These are phyloP conservation scores for Clamator glandarius DNA, from an alignment of 2,797 vertebrate genomes.

Conservation along the genomic window DNA sequence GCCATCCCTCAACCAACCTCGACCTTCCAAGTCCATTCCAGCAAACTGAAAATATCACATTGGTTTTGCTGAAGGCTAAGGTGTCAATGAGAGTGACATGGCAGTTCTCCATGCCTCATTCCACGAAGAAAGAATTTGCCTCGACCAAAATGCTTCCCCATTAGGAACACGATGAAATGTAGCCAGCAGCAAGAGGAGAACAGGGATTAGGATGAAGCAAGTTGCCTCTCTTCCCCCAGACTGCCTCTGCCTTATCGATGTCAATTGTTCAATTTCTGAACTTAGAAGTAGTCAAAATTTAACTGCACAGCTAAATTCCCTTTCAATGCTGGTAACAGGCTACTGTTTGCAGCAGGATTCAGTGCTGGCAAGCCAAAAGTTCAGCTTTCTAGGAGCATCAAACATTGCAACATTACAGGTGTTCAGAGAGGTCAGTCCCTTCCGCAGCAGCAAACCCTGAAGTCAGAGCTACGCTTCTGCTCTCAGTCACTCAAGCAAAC, in stretches of 20 bases:
- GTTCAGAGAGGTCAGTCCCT: neutral
- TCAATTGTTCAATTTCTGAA: neutral
- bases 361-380: neutral
- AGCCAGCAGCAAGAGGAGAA: neutral
- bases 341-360: neutral
- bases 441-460: neutral
- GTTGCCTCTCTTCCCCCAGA: neutral
- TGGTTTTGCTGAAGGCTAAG: neutral
- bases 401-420: neutral
- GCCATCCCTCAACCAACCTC: neutral
- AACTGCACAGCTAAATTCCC: neutral
- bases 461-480: neutral
- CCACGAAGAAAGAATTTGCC: neutral
- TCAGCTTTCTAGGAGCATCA: constrained; percentile 31
- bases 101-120: neutral
- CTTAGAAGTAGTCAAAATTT: neutral
- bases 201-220: neutral
- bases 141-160: neutral
- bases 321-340: neutral
- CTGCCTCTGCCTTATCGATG: neutral
- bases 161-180: neutral
- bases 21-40: neutral
- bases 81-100: neutral
- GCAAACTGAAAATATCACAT: neutral
- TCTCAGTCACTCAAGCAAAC: neutral